phyloP scores from a whole-genome alignment of 2,113 vertebrate species.

The cattle (Bos taurus) region ARS-UCD2.0 NC_037336.1:38205001-38205500 shows the following conservation, averaged over 20 bases:
- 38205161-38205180: not conserved
- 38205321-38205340: not conserved
- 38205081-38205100: not conserved
- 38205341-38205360: not conserved
- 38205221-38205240: not conserved
- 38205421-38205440: not conserved
- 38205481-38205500: constrained; percentile 69
- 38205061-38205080: not conserved
- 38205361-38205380: not conserved
- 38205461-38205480: constrained; percentile 56
- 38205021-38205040: not conserved
- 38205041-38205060: not conserved
- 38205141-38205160: not conserved
- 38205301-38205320: not conserved
- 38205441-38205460: not conserved
- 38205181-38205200: not conserved
- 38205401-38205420: not conserved
- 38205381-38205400: not conserved
- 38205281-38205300: not conserved
- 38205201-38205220: not conserved
- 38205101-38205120: not conserved
- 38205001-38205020: not conserved
- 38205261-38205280: not conserved
- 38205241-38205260: not conserved
- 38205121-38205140: not conserved